These are phyloP conservation scores for Encarsia formosa DNA, from an alignment of 2,888 invertebrate genomes.

Conservation along the genomic window DNA sequence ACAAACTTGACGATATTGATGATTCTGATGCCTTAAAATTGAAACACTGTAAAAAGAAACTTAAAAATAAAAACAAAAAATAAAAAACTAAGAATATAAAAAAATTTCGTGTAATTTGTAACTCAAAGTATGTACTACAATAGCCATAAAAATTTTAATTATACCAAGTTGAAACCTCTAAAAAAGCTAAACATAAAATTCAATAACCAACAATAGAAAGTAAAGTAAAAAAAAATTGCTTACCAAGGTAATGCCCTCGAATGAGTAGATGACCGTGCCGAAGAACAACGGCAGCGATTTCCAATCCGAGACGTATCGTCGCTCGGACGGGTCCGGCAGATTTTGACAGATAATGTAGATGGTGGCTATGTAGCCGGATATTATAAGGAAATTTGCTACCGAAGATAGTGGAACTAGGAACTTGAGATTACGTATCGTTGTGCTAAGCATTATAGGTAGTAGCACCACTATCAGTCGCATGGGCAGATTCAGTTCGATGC, in stretches of 20 bases:
- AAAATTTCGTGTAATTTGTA: too few species aligned
- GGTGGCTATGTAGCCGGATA: conserved; percentile 69
- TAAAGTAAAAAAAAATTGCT: conserved; percentile 41
- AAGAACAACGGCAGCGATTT: conserved; percentile 79
- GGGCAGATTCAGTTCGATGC: conserved; percentile 61
- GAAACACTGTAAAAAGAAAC: too few species aligned
- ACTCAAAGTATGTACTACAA: too few species aligned
- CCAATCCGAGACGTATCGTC: conserved; percentile 61
- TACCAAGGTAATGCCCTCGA: conserved; percentile 91
- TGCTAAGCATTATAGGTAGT: conserved; percentile 67
- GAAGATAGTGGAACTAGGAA: conserved; percentile 74
- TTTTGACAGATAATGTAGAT: conserved; percentile 72
- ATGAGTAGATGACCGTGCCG: conserved; percentile 93
- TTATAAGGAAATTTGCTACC: conserved; percentile 74
- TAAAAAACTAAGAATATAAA: too few species aligned
- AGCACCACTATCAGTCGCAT: conserved; percentile 71
- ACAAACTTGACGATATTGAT: too few species aligned
- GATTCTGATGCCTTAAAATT: too few species aligned
- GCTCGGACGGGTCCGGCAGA: conserved; percentile 61
- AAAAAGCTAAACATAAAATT: too few species aligned
- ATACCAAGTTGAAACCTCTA: too few species aligned
- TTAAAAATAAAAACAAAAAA: too few species aligned
- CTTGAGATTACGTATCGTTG: conserved; percentile 73
- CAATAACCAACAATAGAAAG: too few species aligned
- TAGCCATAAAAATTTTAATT: too few species aligned